Evolutionary conservation across 2,888 invertebrate species (phyloP).

Genomic region (Coleophora deauratella): DNA sequence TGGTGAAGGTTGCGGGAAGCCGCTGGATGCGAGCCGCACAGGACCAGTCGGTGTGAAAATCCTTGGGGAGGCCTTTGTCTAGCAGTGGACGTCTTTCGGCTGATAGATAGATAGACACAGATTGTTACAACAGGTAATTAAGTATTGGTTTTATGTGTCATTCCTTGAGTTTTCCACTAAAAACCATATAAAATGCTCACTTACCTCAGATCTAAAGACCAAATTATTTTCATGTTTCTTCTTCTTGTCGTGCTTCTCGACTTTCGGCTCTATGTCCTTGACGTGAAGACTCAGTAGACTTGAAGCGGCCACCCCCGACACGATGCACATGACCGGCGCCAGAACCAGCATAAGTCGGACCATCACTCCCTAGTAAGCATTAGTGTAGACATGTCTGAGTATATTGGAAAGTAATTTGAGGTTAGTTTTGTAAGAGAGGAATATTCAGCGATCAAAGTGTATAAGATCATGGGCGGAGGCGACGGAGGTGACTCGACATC

Average conservation of each 20-base stretch:
- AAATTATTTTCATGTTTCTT: slow-evolving; percentile 82
- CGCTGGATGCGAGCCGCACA: too few species aligned
- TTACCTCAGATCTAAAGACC: slow-evolving; percentile 85
- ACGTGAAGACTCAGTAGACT: slow-evolving; percentile 89
- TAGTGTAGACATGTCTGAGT: slow-evolving; percentile 12
- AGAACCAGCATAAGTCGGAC: slow-evolving; percentile 98
- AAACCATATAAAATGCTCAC: slow-evolving; percentile 13
- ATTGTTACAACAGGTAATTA: too few species aligned
- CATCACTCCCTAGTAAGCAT: slow-evolving; percentile 89
- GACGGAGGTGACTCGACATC: slow-evolving; percentile 47
- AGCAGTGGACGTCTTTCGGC: too few species aligned
- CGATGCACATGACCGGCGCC: slow-evolving; percentile 98
- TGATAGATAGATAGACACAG: too few species aligned
- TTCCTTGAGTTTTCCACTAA: too few species aligned
- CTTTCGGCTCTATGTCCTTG: slow-evolving; percentile 81
- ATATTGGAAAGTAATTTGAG: slow-evolving; percentile 2
- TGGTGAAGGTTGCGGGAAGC: too few species aligned
- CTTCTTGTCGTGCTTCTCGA: slow-evolving; percentile 79
- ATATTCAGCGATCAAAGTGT: slow-evolving; percentile 79
- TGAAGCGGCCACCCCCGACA: slow-evolving; percentile 96
- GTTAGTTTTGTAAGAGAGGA: neutral
- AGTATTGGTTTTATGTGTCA: too few species aligned
- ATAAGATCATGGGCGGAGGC: slow-evolving; percentile 65
- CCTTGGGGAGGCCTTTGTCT: too few species aligned
- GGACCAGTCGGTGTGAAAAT: too few species aligned